Percentiles rank a stretch among this genome's conserved stretches.
Evolutionary conservation across 2,888 invertebrate genomes (phyloP).

Genomic region (Exocentrus adspersus): DNA sequence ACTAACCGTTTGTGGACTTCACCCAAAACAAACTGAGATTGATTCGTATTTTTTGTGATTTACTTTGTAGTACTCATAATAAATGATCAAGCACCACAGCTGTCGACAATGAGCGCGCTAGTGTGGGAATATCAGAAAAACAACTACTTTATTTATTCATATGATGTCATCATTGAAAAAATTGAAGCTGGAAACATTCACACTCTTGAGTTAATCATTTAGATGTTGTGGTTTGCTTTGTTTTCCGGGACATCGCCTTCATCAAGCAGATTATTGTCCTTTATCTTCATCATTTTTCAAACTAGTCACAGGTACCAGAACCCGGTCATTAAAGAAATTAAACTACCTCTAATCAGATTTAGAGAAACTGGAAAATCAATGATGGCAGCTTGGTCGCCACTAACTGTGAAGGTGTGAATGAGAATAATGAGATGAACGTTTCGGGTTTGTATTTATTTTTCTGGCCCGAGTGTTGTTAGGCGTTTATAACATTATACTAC

Average conservation of each 20-base stretch:
- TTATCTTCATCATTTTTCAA: too few relatives aligned
- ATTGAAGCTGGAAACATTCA: not conserved
- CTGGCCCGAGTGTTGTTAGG: not conserved
- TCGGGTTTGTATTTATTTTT: slow-evolving; percentile 15
- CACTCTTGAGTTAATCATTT: not conserved
- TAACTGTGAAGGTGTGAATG: not conserved
- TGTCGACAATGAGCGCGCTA: not conserved
- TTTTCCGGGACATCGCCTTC: not conserved
- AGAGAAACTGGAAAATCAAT: not conserved
- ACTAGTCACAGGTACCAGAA: too few relatives aligned
- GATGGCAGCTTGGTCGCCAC: not conserved
- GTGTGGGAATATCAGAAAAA: not conserved
- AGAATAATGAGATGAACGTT: slow-evolving; percentile 5
- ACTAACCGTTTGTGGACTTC: too few relatives aligned
- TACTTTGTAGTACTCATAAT: too few relatives aligned
- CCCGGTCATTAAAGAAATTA: too few relatives aligned
- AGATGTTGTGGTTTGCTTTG: not conserved
- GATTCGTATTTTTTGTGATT: too few relatives aligned
- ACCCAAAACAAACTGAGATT: too few relatives aligned
- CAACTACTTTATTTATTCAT: not conserved
- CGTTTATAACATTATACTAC: slow-evolving; percentile 22
- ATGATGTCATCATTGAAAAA: not conserved
- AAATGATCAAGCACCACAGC: not conserved
- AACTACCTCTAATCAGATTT: too few relatives aligned
- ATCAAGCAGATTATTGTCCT: too few relatives aligned